Conservation (phyloP, 1,140 invertebrate species). For the Zaprionus camerounensis region DNA sequence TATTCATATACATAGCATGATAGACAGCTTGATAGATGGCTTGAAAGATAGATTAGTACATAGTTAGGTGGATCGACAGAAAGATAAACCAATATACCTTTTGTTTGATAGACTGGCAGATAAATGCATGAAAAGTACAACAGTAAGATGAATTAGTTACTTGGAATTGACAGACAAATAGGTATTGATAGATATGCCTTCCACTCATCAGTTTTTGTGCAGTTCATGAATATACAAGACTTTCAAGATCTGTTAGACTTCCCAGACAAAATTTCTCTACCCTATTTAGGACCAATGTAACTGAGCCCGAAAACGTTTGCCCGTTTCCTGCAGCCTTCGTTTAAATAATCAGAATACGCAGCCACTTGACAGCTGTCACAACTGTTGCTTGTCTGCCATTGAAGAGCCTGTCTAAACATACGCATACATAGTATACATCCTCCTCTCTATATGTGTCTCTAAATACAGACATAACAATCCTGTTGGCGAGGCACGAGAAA, state of each 20-base stretch:
- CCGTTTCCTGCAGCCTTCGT: background rate
- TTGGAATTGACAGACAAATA: no score
- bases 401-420: background rate
- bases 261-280: background rate
- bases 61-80: no score
- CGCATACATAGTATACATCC: background rate
- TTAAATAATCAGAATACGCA: slow-evolving; percentile 7
- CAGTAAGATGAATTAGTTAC: background rate
- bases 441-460: background rate
- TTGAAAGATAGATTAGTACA: background rate
- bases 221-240: background rate
- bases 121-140: background rate
- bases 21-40: background rate
- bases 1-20: background rate
- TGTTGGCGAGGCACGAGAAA: slow-evolving; percentile 23
- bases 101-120: background rate
- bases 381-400: slow-evolving; percentile 34
- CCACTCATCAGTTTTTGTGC: no score
- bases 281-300: background rate
- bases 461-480: background rate
- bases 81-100: background rate
- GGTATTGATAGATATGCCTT: no score
- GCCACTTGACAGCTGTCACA: slow-evolving; percentile 33
- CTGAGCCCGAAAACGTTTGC: background rate
- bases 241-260: background rate